A percentile compares a stretch with the other conserved stretches of the same genome.
Conservation (phyloP, 2,888 invertebrate species). For the Strigamia transsilvanica region DNA sequence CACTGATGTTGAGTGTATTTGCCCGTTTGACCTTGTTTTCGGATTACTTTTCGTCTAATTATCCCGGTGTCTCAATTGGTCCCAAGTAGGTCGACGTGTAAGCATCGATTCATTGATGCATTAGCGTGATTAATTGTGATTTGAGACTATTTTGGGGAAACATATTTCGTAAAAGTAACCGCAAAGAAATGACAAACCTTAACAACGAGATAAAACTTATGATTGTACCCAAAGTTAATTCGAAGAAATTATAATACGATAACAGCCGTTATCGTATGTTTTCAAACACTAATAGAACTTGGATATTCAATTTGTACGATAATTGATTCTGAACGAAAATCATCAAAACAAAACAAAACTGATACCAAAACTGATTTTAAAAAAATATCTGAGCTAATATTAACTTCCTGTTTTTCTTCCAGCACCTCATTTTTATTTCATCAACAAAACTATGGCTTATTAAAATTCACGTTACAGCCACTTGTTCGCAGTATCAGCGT, state of each 20-base stretch:
- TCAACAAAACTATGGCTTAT: background rate
- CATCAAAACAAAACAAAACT: too few species aligned
- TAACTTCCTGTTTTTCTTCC: background rate
- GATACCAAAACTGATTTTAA: too few species aligned
- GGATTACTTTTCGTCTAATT: background rate
- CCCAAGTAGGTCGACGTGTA: background rate
- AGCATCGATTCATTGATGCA: background rate
- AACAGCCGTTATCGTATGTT: background rate
- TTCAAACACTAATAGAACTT: background rate
- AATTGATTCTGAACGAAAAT: background rate
- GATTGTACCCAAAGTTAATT: too few species aligned
- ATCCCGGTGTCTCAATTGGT: background rate
- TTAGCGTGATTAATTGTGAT: background rate
- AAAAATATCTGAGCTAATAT: background rate
- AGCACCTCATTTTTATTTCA: background rate
- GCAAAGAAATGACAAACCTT: too few species aligned
- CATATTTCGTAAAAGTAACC: too few species aligned
- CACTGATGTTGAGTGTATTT: background rate
- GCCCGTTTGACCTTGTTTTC: conserved; percentile 3
- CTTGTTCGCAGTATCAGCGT: conserved; percentile 56
- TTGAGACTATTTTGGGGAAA: too few species aligned
- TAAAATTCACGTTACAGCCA: background rate
- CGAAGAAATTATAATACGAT: too few species aligned
- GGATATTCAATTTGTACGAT: background rate
- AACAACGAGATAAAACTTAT: too few species aligned